Percentiles rank a stretch among this genome's conserved stretches.
These are phyloP conservation scores for Buathra laborator DNA, from an alignment of 2,888 invertebrate genomes.

Conservation along the genomic window DNA sequence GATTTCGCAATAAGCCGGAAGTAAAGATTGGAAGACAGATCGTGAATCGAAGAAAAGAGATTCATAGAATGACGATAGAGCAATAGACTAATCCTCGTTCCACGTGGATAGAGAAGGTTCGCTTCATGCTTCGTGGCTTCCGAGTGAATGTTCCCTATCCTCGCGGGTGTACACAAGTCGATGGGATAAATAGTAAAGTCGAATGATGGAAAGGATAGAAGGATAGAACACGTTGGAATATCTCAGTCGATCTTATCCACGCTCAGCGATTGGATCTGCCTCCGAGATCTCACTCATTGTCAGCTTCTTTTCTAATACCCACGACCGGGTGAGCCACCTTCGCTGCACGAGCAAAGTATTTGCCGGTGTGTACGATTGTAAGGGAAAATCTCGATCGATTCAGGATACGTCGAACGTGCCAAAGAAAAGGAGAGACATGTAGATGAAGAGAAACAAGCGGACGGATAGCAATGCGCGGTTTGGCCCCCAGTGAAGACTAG, in stretches of 20 bases:
- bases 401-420: conserved; percentile 63
- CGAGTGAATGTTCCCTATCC: conserved; percentile 56
- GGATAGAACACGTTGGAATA: conserved; percentile 44
- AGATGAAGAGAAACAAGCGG: conserved; percentile 19
- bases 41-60: conserved; percentile 30
- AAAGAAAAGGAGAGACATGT: conserved; percentile 15
- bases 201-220: conserved; percentile 17
- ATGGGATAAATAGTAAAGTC: conserved; percentile 24
- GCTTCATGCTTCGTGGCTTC: conserved; percentile 60
- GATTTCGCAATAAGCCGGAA: conserved; percentile 39
- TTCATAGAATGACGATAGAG: conserved; percentile 32
- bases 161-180: conserved; percentile 48
- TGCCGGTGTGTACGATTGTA: conserved; percentile 31
- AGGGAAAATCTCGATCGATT: conserved; percentile 62
- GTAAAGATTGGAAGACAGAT: conserved; percentile 31
- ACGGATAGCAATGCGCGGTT: conserved; percentile 45
- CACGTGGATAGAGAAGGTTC: conserved; percentile 58
- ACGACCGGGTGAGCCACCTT: conserved; percentile 1
- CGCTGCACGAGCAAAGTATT: conserved; percentile 21
- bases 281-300: conserved; percentile 68
- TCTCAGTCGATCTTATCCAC: conserved; percentile 62
- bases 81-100: conserved; percentile 62
- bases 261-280: conserved; percentile 65
- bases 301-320: conserved; percentile 62
- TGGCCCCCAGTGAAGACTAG: conserved; percentile 45